Evolutionary conservation across 2,888 invertebrate genomes (phyloP), one percentile per base, ranked within the genome.

Genomic region (Agonopterix arenella): DNA sequence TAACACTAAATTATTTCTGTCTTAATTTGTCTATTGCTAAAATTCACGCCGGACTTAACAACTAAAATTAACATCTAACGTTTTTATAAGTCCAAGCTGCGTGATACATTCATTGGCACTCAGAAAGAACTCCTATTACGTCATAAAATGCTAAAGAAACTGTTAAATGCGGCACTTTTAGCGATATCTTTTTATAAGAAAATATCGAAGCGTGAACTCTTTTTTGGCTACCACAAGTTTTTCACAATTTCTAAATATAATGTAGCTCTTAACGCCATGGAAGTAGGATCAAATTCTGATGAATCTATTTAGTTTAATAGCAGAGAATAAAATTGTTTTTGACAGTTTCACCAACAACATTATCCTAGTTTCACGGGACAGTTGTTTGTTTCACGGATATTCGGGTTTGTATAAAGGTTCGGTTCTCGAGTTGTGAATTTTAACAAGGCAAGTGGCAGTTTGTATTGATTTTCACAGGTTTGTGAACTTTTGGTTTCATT

Each of bases 321-420:
- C 8, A 11, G 13, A 37, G 2, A 7, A 11, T 8, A 52, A 59
- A 50, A 10, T 50, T 60, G 53, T 59, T 63, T 57, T 59, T 60
- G 55, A 52, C 44, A 69, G 67, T 70, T 74, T 73, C 66, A 69
- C 66, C 73, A 73, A 73, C 71, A 76, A 63, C 60, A 59, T 77
- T 73, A 80, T 76, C 67, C 68, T 68, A 71, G 80, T 83, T 84
- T 84, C 73, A 84, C 84, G 83, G 73, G 69, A 81, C 73, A 81
- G 59, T 76, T 81, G 65, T 84, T 84, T 84, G 84, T 85, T 77
- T 84, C 79, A 76, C 72, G 76, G 66, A 61, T 61, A 55, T 59
- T 61, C 59, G 62, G 71, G 64, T 74, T 64, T 48, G 59, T 68
- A 80, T 71, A 82, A 77, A 74, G 65, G 59, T 54, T 60, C 58